Base-by-base conservation (phyloP, 2,113 vertebrate species). In the Acanthisitta chloris region DNA sequence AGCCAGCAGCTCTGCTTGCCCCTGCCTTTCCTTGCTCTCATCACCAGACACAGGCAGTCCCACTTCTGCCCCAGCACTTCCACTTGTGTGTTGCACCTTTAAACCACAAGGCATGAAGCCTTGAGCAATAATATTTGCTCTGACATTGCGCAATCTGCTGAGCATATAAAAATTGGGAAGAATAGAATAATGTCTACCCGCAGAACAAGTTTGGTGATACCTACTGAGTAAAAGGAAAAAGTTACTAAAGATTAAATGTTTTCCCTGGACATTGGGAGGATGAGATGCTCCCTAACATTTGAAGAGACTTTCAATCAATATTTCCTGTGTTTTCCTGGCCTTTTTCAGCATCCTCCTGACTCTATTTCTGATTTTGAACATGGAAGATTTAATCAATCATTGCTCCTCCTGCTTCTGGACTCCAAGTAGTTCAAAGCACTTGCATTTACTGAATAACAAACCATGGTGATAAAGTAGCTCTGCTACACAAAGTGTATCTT, bases 331-430 rank as follows among this genome's bases (percentile, higher is more conserved):
- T 91, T 85, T 80, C 29, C 21, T 77, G 58, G 42, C 13, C 28
- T 90, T 95, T 85, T 62, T 73, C 62, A 82, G 24, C 20, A 89
- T 77, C 15, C 9, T 11, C 14, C 23, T 74, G 40, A 69, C 45
- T 95, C 91, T 77, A 54, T 64, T 87, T 86, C 78, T 91, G 64
- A 90, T 91, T 54, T 77, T 61, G 82, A 91, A 66, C 74, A 36
- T 17, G 33, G 49, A 89, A 79, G 66, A 70, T 85, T 89, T 64
- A 86, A 94, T 96, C 81, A 81, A 46, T 93, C 74, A 80, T 79
- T 72, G 58, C 38, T 91, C 46, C 34, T 36, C 4, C 21, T 61
- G 49, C 29, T 96, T 51, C 73, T 76, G 61, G 42, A 88, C 72
- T 72, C 54, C 38, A 76, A 87, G 45, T 40, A 46, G 29, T 65